Evolutionary conservation across 2,113 vertebrate genomes (phyloP).

Genomic region (Pteropus alecto): DNA sequence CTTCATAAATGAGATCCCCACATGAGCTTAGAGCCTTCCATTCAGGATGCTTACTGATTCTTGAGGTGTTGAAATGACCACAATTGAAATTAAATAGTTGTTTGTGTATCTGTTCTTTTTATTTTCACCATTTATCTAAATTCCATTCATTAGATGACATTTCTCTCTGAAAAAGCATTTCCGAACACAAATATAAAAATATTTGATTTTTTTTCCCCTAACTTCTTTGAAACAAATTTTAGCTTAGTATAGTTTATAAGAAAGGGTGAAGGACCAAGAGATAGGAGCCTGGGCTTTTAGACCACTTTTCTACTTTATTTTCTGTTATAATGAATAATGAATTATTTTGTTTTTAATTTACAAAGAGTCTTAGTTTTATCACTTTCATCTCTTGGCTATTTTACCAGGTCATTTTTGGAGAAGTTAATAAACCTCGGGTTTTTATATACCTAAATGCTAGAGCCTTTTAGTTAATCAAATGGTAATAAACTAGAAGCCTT

Average conservation of each 20-base stretch:
- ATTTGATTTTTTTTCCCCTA: neutral
- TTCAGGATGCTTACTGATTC: neutral
- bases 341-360: neutral
- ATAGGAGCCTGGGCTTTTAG: neutral
- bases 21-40: neutral
- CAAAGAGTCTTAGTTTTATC: neutral
- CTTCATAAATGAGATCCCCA: neutral
- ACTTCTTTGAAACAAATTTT: neutral
- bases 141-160: neutral
- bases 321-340: neutral
- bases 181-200: neutral
- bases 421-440: neutral
- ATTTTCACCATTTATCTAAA: conserved; percentile 5
- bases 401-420: neutral
- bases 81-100: neutral
- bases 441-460: neutral
- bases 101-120: neutral
- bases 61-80: neutral
- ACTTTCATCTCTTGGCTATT: neutral
- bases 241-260: neutral
- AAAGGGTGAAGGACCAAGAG: neutral
- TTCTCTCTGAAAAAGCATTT: neutral
- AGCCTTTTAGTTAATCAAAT: neutral
- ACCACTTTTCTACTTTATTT: neutral
- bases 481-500: neutral